These are phyloP conservation scores for Numenius arquata DNA, from an alignment of 2,113 vertebrate genomes.

Conservation along the genomic window DNA sequence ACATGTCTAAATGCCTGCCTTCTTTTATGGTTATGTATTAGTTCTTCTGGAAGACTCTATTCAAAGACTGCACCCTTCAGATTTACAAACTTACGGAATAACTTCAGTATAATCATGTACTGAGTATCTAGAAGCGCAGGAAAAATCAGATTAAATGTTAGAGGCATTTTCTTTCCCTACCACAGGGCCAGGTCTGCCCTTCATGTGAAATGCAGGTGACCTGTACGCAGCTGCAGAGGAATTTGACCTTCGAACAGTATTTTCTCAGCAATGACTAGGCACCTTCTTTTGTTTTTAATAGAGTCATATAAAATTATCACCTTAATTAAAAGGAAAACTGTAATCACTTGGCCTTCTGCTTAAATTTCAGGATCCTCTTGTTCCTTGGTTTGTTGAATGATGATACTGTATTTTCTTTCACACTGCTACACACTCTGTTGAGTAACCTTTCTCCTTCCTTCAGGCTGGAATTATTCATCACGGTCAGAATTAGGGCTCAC, in stretches of 20 bases:
- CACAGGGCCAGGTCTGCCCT: background rate
- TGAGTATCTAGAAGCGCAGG: background rate
- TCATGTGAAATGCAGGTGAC: constrained; percentile 15
- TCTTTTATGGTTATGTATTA: background rate
- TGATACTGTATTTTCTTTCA: background rate
- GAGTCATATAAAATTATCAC: background rate
- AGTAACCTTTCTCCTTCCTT: background rate
- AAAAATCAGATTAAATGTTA: background rate
- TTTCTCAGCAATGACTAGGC: background rate
- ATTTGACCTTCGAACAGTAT: constrained; percentile 30
- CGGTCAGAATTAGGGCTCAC: background rate
- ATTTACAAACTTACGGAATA: background rate
- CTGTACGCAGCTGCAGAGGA: constrained; percentile 12
- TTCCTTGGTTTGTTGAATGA: background rate
- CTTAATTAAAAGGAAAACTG: background rate
- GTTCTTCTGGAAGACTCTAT: background rate
- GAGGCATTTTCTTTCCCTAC: constrained; percentile 3
- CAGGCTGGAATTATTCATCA: background rate
- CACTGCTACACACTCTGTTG: background rate
- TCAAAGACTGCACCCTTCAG: background rate
- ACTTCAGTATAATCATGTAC: background rate
- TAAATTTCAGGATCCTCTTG: background rate
- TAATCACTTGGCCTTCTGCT: background rate
- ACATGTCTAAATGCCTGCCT: background rate
- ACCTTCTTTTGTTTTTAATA: background rate